These are phyloP conservation scores for Colletes gigas DNA, from an alignment of 1,140 invertebrate species.

Conservation along the genomic window DNA sequence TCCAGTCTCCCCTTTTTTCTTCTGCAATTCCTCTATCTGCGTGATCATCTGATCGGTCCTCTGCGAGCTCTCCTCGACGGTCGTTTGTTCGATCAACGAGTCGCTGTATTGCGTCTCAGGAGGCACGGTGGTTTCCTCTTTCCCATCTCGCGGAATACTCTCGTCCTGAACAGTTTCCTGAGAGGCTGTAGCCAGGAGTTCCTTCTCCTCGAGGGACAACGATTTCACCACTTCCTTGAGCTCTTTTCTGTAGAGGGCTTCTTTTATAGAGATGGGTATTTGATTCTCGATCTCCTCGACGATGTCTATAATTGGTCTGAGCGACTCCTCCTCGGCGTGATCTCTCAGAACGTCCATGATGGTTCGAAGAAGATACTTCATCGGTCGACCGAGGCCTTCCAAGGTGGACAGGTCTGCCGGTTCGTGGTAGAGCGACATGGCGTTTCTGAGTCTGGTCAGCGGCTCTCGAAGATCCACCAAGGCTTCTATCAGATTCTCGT, in stretches of 20 bases:
- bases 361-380: conserved; percentile 58
- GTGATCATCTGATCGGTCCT: conserved; percentile 17
- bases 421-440: conserved; percentile 55
- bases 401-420: conserved; percentile 57
- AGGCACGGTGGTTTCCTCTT: neutral
- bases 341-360: conserved; percentile 53
- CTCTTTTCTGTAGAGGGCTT: conserved; percentile 60
- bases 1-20: neutral
- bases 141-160: neutral
- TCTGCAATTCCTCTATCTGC: conserved; percentile 15
- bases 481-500: conserved; percentile 62
- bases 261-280: conserved; percentile 63
- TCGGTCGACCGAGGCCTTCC: conserved; percentile 58
- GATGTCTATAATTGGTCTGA: conserved; percentile 58
- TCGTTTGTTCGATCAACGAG: conserved; percentile 26
- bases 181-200: conserved; percentile 17
- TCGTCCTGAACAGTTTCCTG: conserved; percentile 33
- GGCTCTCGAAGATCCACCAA: conserved; percentile 64
- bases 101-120: neutral
- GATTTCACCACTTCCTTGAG: conserved; percentile 53
- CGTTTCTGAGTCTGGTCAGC: conserved; percentile 52
- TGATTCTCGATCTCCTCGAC: conserved; percentile 68
- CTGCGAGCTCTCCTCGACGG: conserved; percentile 34
- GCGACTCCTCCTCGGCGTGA: conserved; percentile 47
- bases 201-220: conserved; percentile 41